Evolutionary conservation across 1,140 invertebrate genomes (phyloP), one percentile per base, ranked within the genome.

Genomic region (Panagrolaimus sp.): DNA sequence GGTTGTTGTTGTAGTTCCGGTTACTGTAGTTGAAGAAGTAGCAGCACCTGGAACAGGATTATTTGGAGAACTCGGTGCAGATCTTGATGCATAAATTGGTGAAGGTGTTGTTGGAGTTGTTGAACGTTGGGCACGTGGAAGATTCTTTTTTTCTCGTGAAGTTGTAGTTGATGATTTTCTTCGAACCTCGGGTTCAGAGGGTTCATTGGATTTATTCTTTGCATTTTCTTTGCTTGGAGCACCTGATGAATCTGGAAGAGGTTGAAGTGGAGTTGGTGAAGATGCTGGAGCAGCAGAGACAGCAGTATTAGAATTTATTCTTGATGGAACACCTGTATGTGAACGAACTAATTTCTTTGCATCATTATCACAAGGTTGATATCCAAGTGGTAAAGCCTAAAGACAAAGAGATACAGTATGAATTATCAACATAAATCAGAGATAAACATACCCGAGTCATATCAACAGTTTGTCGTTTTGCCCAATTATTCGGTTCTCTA

Each of bases 271-370:
- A 9, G 52, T 28, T n/a, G 52, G 52, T 10, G 52, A 55, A 14
- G 52, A 55, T 24, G 21, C 28, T 28, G 52, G 52, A 5, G 52
- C 28, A 28, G 10, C 52, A 26, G 21, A 26, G 15, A 58, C 52
- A n/a, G 21, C 52, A 28, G 52, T 26, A 1, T 21, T 28, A 0
- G 52, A 58, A 8, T 21, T 58, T 0, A n/a, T 26, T 24, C 28
- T 58, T 58, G 52, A 58, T 28, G 52, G 52, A 24, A 58, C 21
- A 58, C 52, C 52, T 12, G 52, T 58, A 28, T 58, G 52, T 5
- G 52, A 58, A 21, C 17, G 52, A 12, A 58, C 14, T 21, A 28
- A 28, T 58, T 58, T 21, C 12, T 28, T 21, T 21, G 52, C 52
- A n/a, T 58, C 52, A 21, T n/a, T n/a, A 28, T 58, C 52, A 2